Evolutionary conservation across 2,888 invertebrate species (phyloP).

Genomic region (Pteria penguin): DNA sequence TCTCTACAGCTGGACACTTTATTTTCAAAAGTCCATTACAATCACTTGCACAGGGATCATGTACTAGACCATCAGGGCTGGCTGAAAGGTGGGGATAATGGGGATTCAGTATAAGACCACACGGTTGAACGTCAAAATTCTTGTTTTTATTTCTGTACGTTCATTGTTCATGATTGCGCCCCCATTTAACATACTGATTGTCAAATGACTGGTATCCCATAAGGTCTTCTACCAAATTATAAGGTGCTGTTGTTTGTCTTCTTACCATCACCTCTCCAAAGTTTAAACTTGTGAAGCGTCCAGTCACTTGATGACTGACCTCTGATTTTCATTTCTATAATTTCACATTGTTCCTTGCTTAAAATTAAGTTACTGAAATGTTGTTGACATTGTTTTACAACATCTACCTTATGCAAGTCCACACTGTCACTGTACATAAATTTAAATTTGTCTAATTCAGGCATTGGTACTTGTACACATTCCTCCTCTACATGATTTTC

Average conservation of each 20-base stretch:
- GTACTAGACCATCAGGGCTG: conserved; percentile 42
- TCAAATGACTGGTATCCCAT: conserved; percentile 17
- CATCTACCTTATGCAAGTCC: not conserved
- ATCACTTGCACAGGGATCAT: not conserved
- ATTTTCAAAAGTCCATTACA: conserved; percentile 25
- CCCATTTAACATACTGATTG: conserved; percentile 10
- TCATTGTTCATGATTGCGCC: conserved; percentile 41
- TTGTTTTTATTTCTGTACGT: no score
- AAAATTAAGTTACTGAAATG: not conserved
- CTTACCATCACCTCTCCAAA: conserved; percentile 26
- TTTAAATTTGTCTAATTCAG: not conserved
- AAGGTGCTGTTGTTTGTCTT: conserved; percentile 23
- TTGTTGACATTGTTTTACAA: not conserved
- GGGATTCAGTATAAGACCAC: conserved; percentile 31
- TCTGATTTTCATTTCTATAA: no score
- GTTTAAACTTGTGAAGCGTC: conserved; percentile 30
- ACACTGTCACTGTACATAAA: not conserved
- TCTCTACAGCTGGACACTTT: conserved; percentile 35
- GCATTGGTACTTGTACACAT: no score
- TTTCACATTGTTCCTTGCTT: no score
- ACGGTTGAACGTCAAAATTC: not conserved
- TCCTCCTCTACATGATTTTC: not conserved
- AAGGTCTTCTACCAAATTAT: conserved; percentile 1
- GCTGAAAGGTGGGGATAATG: conserved; percentile 27
- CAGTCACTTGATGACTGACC: no score